Evolutionary conservation across 2,797 vertebrate species (phyloP).

Genomic region (Mus spretus): DNA sequence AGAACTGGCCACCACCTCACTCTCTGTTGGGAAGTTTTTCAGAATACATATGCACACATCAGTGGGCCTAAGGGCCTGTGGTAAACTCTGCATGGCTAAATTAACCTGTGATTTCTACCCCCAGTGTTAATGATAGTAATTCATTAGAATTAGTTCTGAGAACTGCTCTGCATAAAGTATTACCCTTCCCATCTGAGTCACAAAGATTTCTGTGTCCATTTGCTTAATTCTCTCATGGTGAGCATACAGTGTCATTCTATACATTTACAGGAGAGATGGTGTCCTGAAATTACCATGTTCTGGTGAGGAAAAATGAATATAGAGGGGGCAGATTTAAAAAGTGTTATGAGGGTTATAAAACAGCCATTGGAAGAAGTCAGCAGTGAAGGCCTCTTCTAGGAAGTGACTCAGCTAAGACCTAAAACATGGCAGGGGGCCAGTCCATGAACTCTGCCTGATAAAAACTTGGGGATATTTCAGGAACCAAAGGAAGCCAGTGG

Average conservation of each 20-base stretch:
- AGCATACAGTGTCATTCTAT: not conserved
- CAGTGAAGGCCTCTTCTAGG: not conserved
- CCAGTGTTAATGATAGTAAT: not conserved
- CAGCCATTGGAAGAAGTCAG: not conserved
- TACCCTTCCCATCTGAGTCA: conserved; percentile 28
- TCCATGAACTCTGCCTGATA: not conserved
- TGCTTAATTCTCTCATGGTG: not conserved
- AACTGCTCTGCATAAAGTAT: not conserved
- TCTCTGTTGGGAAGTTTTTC: not conserved
- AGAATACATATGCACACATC: not conserved
- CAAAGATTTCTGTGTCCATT: conserved; percentile 31
- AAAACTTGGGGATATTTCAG: not conserved
- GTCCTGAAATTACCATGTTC: not conserved
- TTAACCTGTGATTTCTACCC: not conserved
- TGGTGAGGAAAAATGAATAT: not conserved
- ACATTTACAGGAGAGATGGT: not conserved
- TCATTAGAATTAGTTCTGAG: not conserved
- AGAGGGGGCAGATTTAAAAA: not conserved
- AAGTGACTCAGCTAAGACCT: not conserved
- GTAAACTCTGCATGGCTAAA: not conserved
- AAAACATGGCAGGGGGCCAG: not conserved
- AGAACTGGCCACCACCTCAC: not conserved
- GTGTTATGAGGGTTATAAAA: not conserved
- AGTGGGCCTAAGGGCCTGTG: not conserved
- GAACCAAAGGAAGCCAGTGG: not conserved